Evolutionary conservation across 2,797 vertebrate genomes (phyloP).

Genomic region (Pyrocephalus nanus): DNA sequence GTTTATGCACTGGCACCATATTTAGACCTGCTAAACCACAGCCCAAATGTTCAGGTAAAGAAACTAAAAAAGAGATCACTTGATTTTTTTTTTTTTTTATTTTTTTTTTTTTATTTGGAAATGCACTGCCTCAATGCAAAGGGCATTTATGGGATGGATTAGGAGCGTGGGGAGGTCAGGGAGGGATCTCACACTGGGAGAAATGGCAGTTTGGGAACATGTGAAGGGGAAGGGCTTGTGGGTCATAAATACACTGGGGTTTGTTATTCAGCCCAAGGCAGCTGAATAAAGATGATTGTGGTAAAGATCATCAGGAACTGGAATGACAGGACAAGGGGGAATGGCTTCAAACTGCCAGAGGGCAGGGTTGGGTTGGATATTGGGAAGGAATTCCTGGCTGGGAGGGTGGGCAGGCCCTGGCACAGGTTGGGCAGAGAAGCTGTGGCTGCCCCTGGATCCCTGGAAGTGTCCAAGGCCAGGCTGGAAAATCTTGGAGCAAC

Average conservation of each 20-base stretch:
- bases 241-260: background rate
- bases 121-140: background rate
- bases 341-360: background rate
- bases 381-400: background rate
- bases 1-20: constrained; percentile 89
- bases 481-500: background rate
- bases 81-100: background rate
- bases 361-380: rapidly evolving
- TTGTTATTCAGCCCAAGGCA: background rate
- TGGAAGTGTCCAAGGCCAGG: background rate
- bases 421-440: background rate
- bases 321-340: background rate
- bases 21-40: constrained; percentile 94
- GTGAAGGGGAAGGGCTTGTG: background rate
- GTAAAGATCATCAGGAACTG: background rate
- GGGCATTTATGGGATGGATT: background rate
- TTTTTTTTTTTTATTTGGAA: background rate
- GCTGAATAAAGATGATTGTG: background rate
- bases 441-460: background rate
- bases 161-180: background rate
- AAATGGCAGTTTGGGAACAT: background rate
- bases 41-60: constrained; percentile 86
- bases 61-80: background rate
- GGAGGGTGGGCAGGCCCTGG: background rate
- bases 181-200: background rate